A percentile compares a stretch with the other conserved stretches of the same genome.
Evolutionary conservation across 2,113 vertebrate species (phyloP).

Genomic region (Hippocampus barbouri): DNA sequence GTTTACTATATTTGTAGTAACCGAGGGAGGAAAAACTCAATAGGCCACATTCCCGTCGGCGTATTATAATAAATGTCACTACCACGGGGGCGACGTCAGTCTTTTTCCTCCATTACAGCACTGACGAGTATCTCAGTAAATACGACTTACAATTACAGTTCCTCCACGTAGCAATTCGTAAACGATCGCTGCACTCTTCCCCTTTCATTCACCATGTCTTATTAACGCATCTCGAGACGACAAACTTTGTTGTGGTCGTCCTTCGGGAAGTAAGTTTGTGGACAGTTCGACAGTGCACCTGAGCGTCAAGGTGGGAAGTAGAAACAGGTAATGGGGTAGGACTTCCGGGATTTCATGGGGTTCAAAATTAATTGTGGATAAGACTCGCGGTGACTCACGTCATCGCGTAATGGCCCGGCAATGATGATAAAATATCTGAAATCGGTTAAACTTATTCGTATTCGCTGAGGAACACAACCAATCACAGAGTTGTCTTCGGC

Average conservation of each 20-base stretch:
- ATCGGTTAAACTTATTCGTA: background rate
- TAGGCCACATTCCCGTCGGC: background rate
- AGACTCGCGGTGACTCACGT: background rate
- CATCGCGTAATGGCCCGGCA: background rate
- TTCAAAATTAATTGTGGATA: constrained; percentile 21
- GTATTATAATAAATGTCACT: constrained; percentile 24
- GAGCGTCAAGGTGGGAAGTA: constrained; percentile 50
- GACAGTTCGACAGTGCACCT: constrained; percentile 45
- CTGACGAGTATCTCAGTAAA: constrained; percentile 19
- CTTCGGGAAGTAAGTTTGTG: constrained; percentile 13
- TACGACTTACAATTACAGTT: constrained; percentile 40
- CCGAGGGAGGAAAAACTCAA: background rate
- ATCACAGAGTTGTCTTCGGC: too few relatives aligned
- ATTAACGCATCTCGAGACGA: constrained; percentile 15
- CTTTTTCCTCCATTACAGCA: constrained; percentile 59
- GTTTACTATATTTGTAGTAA: too few relatives aligned
- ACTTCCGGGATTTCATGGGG: constrained; percentile 28
- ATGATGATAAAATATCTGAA: background rate
- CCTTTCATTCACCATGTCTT: background rate
- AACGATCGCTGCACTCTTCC: background rate
- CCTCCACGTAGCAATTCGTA: constrained; percentile 10
- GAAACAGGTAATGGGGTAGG: constrained; percentile 26
- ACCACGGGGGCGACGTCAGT: constrained; percentile 52
- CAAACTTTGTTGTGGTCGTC: background rate
- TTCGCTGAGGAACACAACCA: background rate